Conservation (phyloP, 2,797 vertebrate species). For the Carcharodon carcharias region DNA sequence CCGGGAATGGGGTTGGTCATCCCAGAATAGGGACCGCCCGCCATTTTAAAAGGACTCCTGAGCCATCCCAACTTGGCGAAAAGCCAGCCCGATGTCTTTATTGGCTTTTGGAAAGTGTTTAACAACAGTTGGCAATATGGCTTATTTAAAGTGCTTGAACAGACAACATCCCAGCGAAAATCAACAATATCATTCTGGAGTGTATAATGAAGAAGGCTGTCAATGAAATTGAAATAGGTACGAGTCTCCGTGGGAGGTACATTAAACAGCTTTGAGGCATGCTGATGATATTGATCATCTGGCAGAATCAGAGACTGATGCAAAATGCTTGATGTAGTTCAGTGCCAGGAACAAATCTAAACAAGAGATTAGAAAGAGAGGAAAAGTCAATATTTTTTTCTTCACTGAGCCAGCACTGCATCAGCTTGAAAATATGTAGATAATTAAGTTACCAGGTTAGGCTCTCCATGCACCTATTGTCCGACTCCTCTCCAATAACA, state of each 20-base stretch:
- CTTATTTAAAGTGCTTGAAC: neutral
- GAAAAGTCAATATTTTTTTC: neutral
- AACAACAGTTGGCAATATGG: neutral
- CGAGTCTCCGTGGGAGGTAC: neutral
- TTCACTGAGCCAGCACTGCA: neutral
- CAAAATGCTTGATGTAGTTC: neutral
- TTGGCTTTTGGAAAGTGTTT: neutral
- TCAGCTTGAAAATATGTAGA: neutral
- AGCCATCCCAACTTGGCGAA: no score
- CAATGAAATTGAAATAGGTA: neutral
- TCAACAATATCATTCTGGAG: neutral
- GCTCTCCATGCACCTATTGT: neutral
- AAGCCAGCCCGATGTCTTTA: neutral
- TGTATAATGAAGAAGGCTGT: neutral
- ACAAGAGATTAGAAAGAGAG: neutral
- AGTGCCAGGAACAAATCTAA: neutral
- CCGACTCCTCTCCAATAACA: neutral
- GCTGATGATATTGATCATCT: slow-evolving; percentile 4
- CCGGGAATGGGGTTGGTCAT: no score
- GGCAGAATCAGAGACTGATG: neutral
- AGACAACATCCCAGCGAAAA: neutral
- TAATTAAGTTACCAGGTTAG: neutral
- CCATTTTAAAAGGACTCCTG: no score
- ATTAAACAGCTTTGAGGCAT: neutral
- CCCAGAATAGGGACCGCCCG: no score